phyloP scores from a whole-genome alignment of 2,113 vertebrate species.

The Strigops habroptila region DNA sequence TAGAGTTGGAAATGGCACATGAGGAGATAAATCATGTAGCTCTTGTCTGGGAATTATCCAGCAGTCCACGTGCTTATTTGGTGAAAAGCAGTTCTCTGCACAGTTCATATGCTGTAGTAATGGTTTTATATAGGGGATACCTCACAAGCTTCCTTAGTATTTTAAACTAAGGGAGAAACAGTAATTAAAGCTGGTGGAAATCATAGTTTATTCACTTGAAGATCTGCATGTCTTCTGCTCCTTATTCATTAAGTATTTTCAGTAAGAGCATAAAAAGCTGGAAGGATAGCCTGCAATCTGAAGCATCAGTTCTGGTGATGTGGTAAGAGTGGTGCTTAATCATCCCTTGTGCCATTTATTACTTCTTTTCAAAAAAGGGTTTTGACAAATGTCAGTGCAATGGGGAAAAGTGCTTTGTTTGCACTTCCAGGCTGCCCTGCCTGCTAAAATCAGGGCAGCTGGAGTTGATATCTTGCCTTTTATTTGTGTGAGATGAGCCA shows the following conservation, averaged over 20 bases:
- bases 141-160: background rate
- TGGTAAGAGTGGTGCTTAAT: background rate
- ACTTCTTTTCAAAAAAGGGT: background rate
- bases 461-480: background rate
- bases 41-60: background rate
- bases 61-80: background rate
- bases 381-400: background rate
- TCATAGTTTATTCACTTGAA: background rate
- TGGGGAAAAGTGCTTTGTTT: background rate
- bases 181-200: background rate
- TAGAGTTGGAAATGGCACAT: background rate
- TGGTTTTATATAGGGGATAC: background rate
- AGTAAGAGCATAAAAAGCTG: background rate
- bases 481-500: slow-evolving; percentile 55
- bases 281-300: background rate
- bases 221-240: background rate
- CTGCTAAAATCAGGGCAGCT: slow-evolving; percentile 10
- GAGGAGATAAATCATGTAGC: background rate
- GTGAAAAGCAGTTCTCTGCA: background rate
- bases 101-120: background rate
- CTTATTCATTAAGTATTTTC: background rate
- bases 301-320: background rate
- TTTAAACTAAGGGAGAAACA: background rate
- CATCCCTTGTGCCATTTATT: background rate
- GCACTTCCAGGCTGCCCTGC: background rate